Percentiles rank a stretch among this genome's conserved stretches.
These are phyloP conservation scores for Brachypodius melanocephalos DNA, from an alignment of 2,113 vertebrate species.

Conservation along the genomic window DNA sequence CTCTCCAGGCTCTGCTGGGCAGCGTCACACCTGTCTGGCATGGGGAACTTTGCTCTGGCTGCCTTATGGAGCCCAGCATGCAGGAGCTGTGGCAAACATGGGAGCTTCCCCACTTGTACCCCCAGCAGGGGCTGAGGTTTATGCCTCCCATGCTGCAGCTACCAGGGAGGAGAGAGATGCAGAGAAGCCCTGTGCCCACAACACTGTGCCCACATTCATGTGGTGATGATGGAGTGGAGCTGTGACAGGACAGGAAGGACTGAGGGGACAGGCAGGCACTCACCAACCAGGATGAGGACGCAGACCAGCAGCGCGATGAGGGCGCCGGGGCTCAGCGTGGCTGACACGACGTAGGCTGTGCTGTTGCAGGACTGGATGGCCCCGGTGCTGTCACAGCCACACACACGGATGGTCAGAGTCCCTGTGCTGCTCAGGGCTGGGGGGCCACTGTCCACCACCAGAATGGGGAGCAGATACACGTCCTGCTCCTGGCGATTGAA, in stretches of 20 bases:
- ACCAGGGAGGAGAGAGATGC: not conserved
- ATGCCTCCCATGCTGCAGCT: not conserved
- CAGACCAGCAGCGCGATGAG: constrained; percentile 95
- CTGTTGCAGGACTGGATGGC: constrained; percentile 94
- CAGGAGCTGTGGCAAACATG: not conserved
- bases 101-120: not conserved
- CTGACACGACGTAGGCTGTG: constrained; percentile 86
- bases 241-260: not conserved
- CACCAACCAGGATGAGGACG: constrained; percentile 94
- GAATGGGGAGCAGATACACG: constrained; percentile 90
- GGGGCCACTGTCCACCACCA: constrained; percentile 92
- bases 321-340: constrained; percentile 91
- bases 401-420: constrained; percentile 92
- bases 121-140: not conserved
- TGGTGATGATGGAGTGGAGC: not conserved
- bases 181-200: not conserved
- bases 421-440: constrained; percentile 94
- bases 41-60: not conserved
- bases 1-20: not conserved
- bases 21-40: not conserved
- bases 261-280: constrained; percentile 29
- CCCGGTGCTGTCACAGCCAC: constrained; percentile 87
- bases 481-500: constrained; percentile 97
- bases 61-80: accelerated
- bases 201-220: accelerated